A percentile compares a stretch with the other conserved stretches of the same genome.
These are phyloP conservation scores for Clupea harengus DNA, from an alignment of 2,113 vertebrate species.

Conservation along the genomic window DNA sequence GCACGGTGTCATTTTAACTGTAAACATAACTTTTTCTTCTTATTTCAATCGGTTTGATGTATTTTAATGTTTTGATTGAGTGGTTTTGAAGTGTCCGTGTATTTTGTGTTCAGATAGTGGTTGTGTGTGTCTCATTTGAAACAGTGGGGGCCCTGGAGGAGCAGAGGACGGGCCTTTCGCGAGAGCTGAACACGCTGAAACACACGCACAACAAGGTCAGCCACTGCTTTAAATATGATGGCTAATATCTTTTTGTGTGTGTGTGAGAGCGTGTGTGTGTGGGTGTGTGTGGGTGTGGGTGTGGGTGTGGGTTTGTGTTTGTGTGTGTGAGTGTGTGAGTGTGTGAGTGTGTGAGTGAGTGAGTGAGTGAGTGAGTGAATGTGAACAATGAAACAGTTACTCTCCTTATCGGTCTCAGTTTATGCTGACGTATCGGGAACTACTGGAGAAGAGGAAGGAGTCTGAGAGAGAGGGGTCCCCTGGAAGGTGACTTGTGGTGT, in stretches of 20 bases:
- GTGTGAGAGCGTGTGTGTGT: too few relatives aligned
- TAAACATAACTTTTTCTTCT: too few relatives aligned
- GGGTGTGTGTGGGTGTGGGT: background rate
- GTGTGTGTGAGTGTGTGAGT: too few relatives aligned
- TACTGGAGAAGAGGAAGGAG: conserved; percentile 69
- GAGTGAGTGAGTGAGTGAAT: background rate
- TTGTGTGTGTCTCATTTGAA: conserved; percentile 36
- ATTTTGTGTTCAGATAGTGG: background rate
- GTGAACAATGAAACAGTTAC: background rate
- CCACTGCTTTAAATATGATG: background rate
- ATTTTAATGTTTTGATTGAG: background rate
- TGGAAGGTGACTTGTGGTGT: conserved; percentile 58
- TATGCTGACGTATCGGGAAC: conserved; percentile 61
- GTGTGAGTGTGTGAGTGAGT: too few relatives aligned
- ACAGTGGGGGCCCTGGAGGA: conserved; percentile 74
- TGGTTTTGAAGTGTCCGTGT: background rate
- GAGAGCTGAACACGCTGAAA: conserved; percentile 68
- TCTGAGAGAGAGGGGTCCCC: conserved; percentile 65
- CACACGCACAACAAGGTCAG: conserved; percentile 72
- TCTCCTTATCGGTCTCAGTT: conserved; percentile 43
- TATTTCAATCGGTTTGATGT: too few relatives aligned
- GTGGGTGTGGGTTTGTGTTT: too few relatives aligned
- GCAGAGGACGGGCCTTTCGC: conserved; percentile 61
- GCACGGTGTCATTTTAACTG: background rate
- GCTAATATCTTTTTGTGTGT: background rate